Percentiles rank a stretch among this genome's conserved stretches.
Conservation (phyloP, 2,113 vertebrate species). For the Menura novaehollandiae region DNA sequence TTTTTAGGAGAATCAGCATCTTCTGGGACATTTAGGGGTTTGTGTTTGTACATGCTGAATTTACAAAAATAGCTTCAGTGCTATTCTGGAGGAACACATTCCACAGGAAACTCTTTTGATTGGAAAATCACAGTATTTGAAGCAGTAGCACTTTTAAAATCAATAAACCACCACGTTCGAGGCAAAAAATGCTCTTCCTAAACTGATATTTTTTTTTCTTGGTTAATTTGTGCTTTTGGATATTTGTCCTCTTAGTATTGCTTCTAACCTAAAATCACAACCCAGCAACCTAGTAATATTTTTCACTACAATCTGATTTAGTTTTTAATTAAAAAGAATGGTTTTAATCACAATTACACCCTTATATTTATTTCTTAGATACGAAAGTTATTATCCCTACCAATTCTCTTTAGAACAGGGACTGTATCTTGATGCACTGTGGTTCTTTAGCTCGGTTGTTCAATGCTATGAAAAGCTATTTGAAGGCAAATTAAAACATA, state of each 20-base stretch:
- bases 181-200: not conserved
- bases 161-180: not conserved
- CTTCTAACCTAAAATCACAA: constrained; percentile 21
- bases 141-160: not conserved
- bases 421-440: not conserved
- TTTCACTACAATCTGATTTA: constrained; percentile 17
- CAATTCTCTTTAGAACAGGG: not conserved
- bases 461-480: not conserved
- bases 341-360: not conserved
- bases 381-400: not conserved
- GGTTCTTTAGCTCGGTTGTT: not conserved
- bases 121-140: not conserved
- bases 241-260: not conserved
- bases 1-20: constrained; percentile 30
- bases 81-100: not conserved
- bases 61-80: constrained; percentile 13
- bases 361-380: not conserved
- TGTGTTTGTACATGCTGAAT: not conserved
- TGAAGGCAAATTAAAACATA: not conserved
- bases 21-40: constrained; percentile 4
- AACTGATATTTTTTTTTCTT: not conserved
- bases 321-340: constrained; percentile 37
- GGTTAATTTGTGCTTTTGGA: not conserved
- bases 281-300: not conserved
- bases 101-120: not conserved